These are phyloP conservation scores for Thyatira batis DNA, from an alignment of 2,888 invertebrate species.

Conservation along the genomic window DNA sequence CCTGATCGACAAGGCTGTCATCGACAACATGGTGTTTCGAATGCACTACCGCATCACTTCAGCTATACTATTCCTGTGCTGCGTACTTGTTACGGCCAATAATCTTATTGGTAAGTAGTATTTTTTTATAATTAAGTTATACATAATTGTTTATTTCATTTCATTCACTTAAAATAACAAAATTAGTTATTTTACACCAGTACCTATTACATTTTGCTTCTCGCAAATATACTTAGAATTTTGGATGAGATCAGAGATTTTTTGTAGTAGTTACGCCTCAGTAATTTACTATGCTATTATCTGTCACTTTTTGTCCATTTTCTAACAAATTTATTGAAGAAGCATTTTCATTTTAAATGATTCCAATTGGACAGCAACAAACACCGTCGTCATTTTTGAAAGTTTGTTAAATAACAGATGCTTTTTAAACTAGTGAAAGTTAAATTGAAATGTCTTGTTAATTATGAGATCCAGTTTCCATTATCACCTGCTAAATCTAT, in stretches of 20 bases:
- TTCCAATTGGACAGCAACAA: background rate
- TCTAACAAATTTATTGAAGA: background rate
- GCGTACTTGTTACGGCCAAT: constrained; percentile 94
- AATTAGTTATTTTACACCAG: no score
- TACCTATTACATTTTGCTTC: background rate
- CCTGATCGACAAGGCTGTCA: constrained; percentile 93
- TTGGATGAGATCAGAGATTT: background rate
- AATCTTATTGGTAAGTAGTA: constrained; percentile 93
- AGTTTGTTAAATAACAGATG: background rate
- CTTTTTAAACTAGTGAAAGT: constrained; percentile 1
- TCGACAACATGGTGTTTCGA: constrained; percentile 94
- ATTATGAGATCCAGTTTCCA: constrained; percentile 21
- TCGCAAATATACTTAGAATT: background rate
- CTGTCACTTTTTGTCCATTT: background rate
- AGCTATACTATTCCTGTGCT: constrained; percentile 92
- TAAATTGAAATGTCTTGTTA: constrained; percentile 7
- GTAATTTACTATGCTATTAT: background rate
- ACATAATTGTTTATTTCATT: background rate
- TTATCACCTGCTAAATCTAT: constrained; percentile 16
- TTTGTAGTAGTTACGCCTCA: background rate
- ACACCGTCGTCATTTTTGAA: background rate
- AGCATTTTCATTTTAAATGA: no score
- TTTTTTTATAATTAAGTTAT: background rate
- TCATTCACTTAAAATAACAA: background rate
- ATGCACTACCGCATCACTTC: constrained; percentile 94